Evolutionary conservation across 2,888 invertebrate genomes (phyloP).

Genomic region (Uropetala carovei): DNA sequence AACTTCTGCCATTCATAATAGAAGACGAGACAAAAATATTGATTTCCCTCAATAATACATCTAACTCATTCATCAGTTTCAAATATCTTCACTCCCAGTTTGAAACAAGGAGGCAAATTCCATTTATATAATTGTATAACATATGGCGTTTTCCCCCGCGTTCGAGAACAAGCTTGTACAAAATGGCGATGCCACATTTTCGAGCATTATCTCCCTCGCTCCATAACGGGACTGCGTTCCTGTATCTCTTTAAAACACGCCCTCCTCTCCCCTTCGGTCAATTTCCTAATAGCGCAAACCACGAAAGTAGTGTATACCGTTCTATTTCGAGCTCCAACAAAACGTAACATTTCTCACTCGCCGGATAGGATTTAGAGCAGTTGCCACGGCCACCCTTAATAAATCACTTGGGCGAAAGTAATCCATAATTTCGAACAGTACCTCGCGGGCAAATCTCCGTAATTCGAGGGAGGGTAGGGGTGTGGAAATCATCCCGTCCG

Average conservation of each 20-base stretch:
- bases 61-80: too few species aligned
- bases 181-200: too few species aligned
- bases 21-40: too few species aligned
- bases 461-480: not conserved
- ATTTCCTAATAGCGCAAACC: not conserved
- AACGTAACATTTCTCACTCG: not conserved
- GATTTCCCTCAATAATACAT: too few species aligned
- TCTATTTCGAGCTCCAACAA: not conserved
- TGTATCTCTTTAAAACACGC: not conserved
- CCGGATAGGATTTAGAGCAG: not conserved
- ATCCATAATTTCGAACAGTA: not conserved
- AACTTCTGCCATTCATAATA: too few species aligned
- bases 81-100: too few species aligned
- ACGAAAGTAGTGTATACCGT: not conserved
- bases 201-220: not conserved
- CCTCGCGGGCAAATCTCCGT: slow-evolving; percentile 2
- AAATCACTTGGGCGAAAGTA: slow-evolving; percentile 9
- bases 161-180: too few species aligned
- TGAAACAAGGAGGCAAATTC: too few species aligned
- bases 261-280: not conserved
- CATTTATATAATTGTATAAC: too few species aligned
- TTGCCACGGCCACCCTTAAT: not conserved
- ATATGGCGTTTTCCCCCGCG: too few species aligned
- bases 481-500: not conserved
- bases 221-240: not conserved